Conservation (phyloP, 2,797 vertebrate species). For the Telmatherina bonti region DNA sequence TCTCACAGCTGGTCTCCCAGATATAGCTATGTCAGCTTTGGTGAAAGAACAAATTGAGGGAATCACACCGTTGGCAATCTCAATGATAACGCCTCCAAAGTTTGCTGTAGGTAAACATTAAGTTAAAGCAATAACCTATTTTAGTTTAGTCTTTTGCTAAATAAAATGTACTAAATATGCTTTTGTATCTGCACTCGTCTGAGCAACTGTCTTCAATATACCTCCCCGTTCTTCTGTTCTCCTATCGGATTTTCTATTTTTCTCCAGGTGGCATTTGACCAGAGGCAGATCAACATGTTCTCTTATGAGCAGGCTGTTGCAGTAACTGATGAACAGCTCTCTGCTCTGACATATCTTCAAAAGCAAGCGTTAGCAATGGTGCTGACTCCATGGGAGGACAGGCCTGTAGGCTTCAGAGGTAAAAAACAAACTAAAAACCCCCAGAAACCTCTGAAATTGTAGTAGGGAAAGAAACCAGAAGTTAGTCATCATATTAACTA, state of each 20-base stretch:
- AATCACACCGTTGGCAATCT: conserved; percentile 77
- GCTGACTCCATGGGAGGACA: conserved; percentile 80
- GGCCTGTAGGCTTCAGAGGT: conserved; percentile 81
- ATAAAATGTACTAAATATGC: neutral
- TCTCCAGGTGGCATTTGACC: conserved; percentile 81
- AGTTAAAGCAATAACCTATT: neutral
- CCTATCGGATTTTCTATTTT: neutral
- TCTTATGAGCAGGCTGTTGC: conserved; percentile 84
- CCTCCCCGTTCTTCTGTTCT: neutral
- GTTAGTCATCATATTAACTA: neutral
- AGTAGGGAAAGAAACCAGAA: neutral
- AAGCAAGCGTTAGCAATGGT: conserved; percentile 82
- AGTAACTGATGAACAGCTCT: conserved; percentile 75
- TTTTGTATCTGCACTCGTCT: neutral
- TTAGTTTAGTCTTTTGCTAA: neutral
- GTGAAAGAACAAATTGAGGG: conserved; percentile 85
- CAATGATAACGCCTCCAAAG: conserved; percentile 75
- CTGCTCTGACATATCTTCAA: conserved; percentile 72
- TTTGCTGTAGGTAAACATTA: conserved; percentile 77
- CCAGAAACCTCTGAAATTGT: neutral
- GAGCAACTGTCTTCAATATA: neutral
- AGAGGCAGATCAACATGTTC: conserved; percentile 80
- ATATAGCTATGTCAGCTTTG: conserved; percentile 84
- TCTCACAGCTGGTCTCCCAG: conserved; percentile 80
- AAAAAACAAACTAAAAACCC: conserved; percentile 7